phyloP scores from a whole-genome alignment of 2,113 vertebrate genomes.

The Saccopteryx leptura region DNA sequence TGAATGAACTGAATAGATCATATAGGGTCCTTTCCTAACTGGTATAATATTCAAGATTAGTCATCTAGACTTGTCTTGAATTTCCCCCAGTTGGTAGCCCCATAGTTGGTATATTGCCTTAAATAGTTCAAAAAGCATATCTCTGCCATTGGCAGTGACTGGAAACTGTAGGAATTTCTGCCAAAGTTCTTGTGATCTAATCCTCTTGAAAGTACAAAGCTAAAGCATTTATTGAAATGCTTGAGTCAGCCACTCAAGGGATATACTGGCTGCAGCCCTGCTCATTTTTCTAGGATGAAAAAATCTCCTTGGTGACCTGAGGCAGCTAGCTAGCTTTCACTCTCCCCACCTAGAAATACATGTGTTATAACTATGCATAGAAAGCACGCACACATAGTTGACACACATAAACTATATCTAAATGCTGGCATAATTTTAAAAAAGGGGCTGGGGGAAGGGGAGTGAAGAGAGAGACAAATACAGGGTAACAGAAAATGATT shows the following conservation, averaged over 20 bases:
- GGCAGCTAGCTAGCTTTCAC: constrained; percentile 48
- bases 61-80: constrained; percentile 65
- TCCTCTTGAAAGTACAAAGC: constrained; percentile 62
- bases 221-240: constrained; percentile 57
- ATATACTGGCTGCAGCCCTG: background rate
- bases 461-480: too few relatives aligned
- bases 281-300: constrained; percentile 69
- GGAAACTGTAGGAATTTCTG: constrained; percentile 69
- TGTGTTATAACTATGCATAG: background rate
- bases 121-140: constrained; percentile 66
- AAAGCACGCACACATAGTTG: background rate
- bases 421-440: constrained; percentile 8
- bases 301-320: constrained; percentile 52
- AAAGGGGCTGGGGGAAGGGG: background rate
- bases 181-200: constrained; percentile 67
- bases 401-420: background rate
- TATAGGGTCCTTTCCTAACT: constrained; percentile 29
- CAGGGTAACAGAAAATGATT: too few relatives aligned
- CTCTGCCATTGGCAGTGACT: constrained; percentile 60
- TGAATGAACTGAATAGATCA: constrained; percentile 13
- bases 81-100: constrained; percentile 8
- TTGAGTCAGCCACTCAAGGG: constrained; percentile 45
- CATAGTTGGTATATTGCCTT: constrained; percentile 40
- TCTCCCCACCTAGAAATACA: constrained; percentile 50
- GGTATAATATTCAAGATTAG: constrained; percentile 47